A percentile compares a stretch with the other conserved stretches of the same genome.
Evolutionary conservation across 2,888 invertebrate species (phyloP).

Genomic region (Esperia sulphurella): DNA sequence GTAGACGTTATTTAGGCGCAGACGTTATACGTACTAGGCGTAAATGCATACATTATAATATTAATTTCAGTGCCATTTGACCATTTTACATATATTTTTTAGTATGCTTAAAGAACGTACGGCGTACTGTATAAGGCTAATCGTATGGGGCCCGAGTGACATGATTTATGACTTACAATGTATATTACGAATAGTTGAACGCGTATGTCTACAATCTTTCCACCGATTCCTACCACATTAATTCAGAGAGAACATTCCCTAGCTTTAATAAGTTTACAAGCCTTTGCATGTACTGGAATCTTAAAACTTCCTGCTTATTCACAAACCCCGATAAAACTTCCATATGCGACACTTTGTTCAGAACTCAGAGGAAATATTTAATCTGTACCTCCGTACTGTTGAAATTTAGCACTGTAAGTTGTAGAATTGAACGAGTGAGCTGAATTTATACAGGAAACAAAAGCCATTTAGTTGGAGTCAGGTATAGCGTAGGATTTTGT

Average conservation of each 20-base stretch:
- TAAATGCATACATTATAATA: too few relatives aligned
- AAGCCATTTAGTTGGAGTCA: constrained; percentile 39
- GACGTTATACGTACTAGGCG: too few relatives aligned
- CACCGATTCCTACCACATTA: too few relatives aligned
- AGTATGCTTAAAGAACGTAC: too few relatives aligned
- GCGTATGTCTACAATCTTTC: too few relatives aligned
- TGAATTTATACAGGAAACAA: constrained; percentile 43
- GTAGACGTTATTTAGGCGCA: too few relatives aligned
- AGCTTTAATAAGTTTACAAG: background rate
- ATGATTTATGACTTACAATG: too few relatives aligned
- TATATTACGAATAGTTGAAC: too few relatives aligned
- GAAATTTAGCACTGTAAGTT: constrained; percentile 19
- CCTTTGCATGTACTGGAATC: background rate
- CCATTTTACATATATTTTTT: too few relatives aligned
- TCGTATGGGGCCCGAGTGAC: too few relatives aligned
- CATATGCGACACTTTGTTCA: constrained; percentile 16
- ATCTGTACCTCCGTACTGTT: constrained; percentile 21
- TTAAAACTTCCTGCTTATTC: constrained; percentile 2
- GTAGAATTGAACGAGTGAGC: constrained; percentile 30
- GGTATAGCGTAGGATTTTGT: constrained; percentile 29
- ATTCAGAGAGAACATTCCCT: background rate
- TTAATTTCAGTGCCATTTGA: too few relatives aligned
- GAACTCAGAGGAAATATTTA: constrained; percentile 28
- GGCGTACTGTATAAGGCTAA: too few relatives aligned
- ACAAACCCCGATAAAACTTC: constrained; percentile 10